Evolutionary conservation across 2,888 invertebrate genomes (phyloP), one percentile per base, ranked within the genome.

Genomic region (Polia nebulosa): DNA sequence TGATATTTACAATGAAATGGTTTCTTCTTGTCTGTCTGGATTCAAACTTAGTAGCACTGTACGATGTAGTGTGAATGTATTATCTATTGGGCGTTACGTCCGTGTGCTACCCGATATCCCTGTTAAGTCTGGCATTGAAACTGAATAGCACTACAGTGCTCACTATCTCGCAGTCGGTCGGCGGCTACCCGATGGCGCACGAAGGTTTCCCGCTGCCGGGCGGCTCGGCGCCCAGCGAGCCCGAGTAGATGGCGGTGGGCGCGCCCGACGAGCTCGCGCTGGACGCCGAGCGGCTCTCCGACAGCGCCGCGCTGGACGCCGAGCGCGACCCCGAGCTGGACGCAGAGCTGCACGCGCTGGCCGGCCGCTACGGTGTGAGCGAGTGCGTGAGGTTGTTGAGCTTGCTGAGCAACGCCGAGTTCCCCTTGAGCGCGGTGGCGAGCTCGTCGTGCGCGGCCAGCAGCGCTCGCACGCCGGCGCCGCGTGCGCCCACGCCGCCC

Each of bases 381-480:
- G 61, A 51, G 44, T 32, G 70, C 44, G 76, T 74, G 45, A 76
- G 76, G 27, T 29, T 39, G 61, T 55, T 52, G 60, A 76, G 76
- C 47, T 60, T 68, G 49, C 9, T 11, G 49, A 82, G 77, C 51
- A 80, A 77, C 34, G 64, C 60, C 7, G 63, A 27, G 81, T 69
- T 76, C 2, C 57, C 76, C 20, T 20, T 34, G 15, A 77, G 70
- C 39, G 80, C 77, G 7, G 72, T 80, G 6, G 86, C 88, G 59
- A 91, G 79, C 68, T 92, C 93, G 51, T 89, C 92, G 80, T 92
- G 93, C 73, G 91, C 89, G 20, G 84, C 87, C 67, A 91, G 86
- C 81, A 93, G 86, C 51, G 91, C 93, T 65, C 91, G 90, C 84
- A 92, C 86, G 41, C 92, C 92, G 60, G 88, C 89, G 34, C 89